Evolutionary conservation across 2,797 vertebrate genomes (phyloP), one percentile per base, ranked within the genome.

Genomic region (Oreochromis grahami): DNA sequence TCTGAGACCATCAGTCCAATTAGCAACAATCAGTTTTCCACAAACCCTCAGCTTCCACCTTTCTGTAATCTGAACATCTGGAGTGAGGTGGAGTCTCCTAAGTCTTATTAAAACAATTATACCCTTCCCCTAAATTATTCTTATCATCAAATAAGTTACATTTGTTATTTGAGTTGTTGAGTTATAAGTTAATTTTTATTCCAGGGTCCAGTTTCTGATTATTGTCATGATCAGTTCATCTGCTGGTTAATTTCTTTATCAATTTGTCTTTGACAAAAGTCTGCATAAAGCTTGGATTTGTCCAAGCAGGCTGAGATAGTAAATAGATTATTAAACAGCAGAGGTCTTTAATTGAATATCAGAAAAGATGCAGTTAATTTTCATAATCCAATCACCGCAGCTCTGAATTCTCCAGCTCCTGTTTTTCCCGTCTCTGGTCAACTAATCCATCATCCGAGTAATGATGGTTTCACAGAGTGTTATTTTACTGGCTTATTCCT

Each of bases 141-240:
- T n/a, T 32, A 2, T 74, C 3, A 48, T 74, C 26, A 50, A 29
- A 48, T 48, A 29, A 72, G 9, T 50, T 7, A 60, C 29, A 58
- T 19, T 58, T 58, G 29, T 2, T 60, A 34, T 34, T 1, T 34
- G 5, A 60, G 56, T 58, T 0, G 4, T 29, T 32, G 26, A 56
- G 14, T 32, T 17, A 0, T 26, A 9, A n/a, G 51, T 10, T 8
- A 14, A n/a, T 24, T 72, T 72, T 2, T 2, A 19, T 48, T 48
- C 9, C 17, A n/a, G 3, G 70, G 15, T 50, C 9, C 2, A 70
- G 43, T 45, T 70, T 43, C 36, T 70, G 1, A 70, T 45, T 32
- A 50, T 74, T 74, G 29, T 6, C 70, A n/a, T n/a, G 11, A n/a
- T n/a, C 43, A 1, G 15, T 48, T 48, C 24, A 48, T 32, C 68